Evolutionary conservation across 2,797 vertebrate species (phyloP).

Genomic region (Sciaenops ocellatus): DNA sequence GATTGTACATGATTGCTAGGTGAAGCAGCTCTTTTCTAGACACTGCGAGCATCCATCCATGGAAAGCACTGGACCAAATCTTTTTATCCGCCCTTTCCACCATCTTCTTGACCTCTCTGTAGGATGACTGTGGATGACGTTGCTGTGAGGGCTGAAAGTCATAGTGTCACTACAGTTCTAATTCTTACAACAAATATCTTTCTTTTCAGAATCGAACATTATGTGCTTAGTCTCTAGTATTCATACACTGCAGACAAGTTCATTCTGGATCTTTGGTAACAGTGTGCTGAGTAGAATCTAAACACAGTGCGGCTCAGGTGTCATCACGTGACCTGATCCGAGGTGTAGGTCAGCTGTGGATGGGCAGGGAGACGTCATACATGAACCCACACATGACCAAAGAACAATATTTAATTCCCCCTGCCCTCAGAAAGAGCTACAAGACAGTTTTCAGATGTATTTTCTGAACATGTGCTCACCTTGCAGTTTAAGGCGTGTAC

Average conservation of each 20-base stretch:
- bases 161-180: neutral
- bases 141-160: neutral
- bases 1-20: constrained; percentile 29
- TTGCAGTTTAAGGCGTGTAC: neutral
- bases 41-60: constrained; percentile 34
- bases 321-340: neutral
- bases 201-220: neutral
- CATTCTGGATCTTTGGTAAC: neutral
- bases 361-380: neutral
- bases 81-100: neutral
- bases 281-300: too few species aligned
- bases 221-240: neutral
- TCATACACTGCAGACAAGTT: neutral
- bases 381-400: too few species aligned
- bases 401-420: too few species aligned
- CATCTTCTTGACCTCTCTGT: constrained; percentile 18
- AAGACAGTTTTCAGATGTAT: neutral
- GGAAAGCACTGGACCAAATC: constrained; percentile 23
- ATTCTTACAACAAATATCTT: neutral
- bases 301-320: neutral
- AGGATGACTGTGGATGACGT: neutral
- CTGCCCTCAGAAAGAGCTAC: too few species aligned
- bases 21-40: constrained; percentile 43
- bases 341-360: neutral
- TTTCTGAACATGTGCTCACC: neutral